phyloP scores from a whole-genome alignment of 1,140 invertebrate species.

The Chironomus striatipennis region DNA sequence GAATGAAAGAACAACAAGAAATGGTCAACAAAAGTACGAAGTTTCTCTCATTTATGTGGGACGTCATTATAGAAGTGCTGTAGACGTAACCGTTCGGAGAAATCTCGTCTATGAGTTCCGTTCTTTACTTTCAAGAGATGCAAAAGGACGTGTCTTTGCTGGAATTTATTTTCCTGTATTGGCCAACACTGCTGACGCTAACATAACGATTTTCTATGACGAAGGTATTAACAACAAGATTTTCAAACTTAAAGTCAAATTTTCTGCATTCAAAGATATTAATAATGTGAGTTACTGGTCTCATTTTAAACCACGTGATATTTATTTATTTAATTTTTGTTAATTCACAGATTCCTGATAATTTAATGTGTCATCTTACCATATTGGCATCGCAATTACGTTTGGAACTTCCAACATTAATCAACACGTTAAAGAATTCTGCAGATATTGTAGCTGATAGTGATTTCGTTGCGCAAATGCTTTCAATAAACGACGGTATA shows the following conservation, averaged over 20 bases:
- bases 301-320: constrained; percentile 25
- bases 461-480: constrained; percentile 59
- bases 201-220: constrained; percentile 74
- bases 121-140: constrained; percentile 68
- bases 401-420: constrained; percentile 51
- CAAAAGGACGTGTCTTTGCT: constrained; percentile 67
- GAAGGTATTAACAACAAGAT: constrained; percentile 47
- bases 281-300: constrained; percentile 45
- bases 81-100: constrained; percentile 77
- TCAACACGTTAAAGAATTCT: constrained; percentile 51
- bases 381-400: constrained; percentile 63
- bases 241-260: constrained; percentile 55
- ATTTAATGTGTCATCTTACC: constrained; percentile 50
- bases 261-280: constrained; percentile 52
- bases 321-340: constrained; percentile 26
- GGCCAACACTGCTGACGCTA: constrained; percentile 47
- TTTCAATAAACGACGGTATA: constrained; percentile 63
- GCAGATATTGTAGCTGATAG: constrained; percentile 61
- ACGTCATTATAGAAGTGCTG: constrained; percentile 66
- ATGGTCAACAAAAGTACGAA: constrained; percentile 47
- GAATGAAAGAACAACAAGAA: constrained; percentile 61
- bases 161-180: constrained; percentile 73
- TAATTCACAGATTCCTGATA: constrained; percentile 49
- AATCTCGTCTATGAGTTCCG: constrained; percentile 83
- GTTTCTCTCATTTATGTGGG: constrained; percentile 69